Percentiles rank a stretch among this genome's conserved stretches.
Conservation (phyloP, 2,888 invertebrate species). For the Oscheius sp. region DNA sequence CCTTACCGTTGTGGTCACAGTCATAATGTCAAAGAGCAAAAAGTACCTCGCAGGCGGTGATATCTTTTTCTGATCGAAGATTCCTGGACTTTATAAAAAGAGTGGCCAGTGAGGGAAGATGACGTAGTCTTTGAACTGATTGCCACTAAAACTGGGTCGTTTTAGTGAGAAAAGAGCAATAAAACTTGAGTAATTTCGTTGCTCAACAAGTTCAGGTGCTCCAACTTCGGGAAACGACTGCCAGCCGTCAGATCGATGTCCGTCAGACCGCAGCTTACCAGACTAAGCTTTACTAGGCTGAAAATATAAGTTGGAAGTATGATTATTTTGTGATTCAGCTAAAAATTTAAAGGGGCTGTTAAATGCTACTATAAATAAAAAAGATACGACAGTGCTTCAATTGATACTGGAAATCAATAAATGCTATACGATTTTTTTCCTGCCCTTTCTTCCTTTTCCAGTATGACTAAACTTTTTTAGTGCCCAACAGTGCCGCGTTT, state of each 20-base stretch:
- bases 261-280: conserved; percentile 45
- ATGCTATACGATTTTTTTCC: too few relatives aligned
- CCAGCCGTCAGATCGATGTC: conserved; percentile 28
- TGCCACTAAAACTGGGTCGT: conserved; percentile 43
- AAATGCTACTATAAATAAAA: too few relatives aligned
- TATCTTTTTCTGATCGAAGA: conserved; percentile 46
- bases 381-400: too few relatives aligned
- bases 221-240: conserved; percentile 43
- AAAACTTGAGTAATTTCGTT: conserved; percentile 39
- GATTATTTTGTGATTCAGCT: too few relatives aligned
- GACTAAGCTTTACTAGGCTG: conserved; percentile 44
- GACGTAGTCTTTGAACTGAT: conserved; percentile 45
- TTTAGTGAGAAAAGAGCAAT: neutral
- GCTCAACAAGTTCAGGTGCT: conserved; percentile 45
- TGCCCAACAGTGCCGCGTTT: too few relatives aligned
- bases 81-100: conserved; percentile 48
- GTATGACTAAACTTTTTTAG: too few relatives aligned
- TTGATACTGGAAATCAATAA: too few relatives aligned
- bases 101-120: conserved; percentile 40
- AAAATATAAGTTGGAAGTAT: conserved; percentile 1
- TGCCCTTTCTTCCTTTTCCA: too few relatives aligned
- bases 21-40: neutral
- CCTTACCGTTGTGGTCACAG: neutral
- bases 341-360: too few relatives aligned
- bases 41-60: conserved; percentile 47